Evolutionary conservation across 2,797 vertebrate genomes (phyloP).

Genomic region (Leptodactylus fallax): DNA sequence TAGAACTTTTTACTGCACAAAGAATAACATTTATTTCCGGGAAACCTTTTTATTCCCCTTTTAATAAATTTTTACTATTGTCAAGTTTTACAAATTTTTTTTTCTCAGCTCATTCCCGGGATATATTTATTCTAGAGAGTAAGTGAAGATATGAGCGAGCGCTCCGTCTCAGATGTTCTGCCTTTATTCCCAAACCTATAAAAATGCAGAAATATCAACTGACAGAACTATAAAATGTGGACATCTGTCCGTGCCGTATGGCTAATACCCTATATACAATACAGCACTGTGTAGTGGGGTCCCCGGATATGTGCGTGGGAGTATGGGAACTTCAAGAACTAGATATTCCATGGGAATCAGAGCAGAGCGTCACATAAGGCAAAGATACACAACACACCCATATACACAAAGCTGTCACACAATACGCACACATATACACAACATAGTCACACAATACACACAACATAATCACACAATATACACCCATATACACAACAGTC

Average conservation of each 20-base stretch:
- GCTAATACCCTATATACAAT: slow-evolving; percentile 30
- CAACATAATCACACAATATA: neutral
- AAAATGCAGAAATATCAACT: slow-evolving; percentile 20
- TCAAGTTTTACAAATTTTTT: neutral
- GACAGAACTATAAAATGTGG: slow-evolving; percentile 20
- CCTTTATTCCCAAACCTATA: slow-evolving; percentile 25
- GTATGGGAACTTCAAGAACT: neutral
- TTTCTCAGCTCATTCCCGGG: neutral
- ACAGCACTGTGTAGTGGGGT: neutral
- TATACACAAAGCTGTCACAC: neutral
- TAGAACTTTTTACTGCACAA: neutral
- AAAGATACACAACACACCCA: neutral
- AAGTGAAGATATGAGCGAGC: slow-evolving; percentile 13
- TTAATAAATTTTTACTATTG: neutral
- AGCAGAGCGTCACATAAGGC: neutral
- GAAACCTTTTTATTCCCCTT: neutral
- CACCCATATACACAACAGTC: neutral
- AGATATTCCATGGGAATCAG: neutral
- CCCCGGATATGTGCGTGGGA: neutral
- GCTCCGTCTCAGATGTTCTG: neutral
- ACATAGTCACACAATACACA: neutral
- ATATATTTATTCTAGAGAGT: neutral
- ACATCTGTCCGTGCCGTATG: slow-evolving; percentile 34
- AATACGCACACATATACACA: neutral
- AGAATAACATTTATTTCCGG: neutral